Percentiles rank a stretch among this genome's conserved stretches.
Conservation (phyloP, 2,113 vertebrate species). For the Oncorhynchus clarkii region DNA sequence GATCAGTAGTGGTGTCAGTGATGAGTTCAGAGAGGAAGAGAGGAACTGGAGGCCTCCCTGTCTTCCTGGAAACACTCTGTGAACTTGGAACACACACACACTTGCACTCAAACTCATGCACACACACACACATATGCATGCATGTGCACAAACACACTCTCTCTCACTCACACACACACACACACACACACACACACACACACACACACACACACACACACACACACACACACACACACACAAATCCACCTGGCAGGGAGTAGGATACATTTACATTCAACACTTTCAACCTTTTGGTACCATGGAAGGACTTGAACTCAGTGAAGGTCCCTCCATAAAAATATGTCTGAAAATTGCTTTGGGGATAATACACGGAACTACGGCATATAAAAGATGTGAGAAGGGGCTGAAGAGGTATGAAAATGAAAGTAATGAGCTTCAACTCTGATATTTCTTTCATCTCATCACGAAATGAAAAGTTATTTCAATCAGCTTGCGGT, state of each 20-base stretch:
- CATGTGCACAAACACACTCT: too few relatives aligned
- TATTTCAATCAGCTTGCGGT: conserved; percentile 35
- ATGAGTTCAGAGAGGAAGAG: conserved; percentile 2
- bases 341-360: too few relatives aligned
- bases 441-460: conserved; percentile 44
- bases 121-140: not conserved
- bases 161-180: not conserved
- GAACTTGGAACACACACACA: not conserved
- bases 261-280: not conserved
- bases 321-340: too few relatives aligned
- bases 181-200: not conserved
- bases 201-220: not conserved
- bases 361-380: too few relatives aligned
- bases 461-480: conserved; percentile 50
- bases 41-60: not conserved
- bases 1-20: conserved; percentile 26
- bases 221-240: not conserved
- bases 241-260: not conserved
- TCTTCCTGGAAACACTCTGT: not conserved
- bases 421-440: conserved; percentile 15
- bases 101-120: not conserved
- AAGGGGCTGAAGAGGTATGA: too few relatives aligned
- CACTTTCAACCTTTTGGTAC: too few relatives aligned
- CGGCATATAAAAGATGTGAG: too few relatives aligned
- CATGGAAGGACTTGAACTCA: too few relatives aligned